Conservation (phyloP, 2,113 vertebrate species). For the Aspiorhynchus laticeps region DNA sequence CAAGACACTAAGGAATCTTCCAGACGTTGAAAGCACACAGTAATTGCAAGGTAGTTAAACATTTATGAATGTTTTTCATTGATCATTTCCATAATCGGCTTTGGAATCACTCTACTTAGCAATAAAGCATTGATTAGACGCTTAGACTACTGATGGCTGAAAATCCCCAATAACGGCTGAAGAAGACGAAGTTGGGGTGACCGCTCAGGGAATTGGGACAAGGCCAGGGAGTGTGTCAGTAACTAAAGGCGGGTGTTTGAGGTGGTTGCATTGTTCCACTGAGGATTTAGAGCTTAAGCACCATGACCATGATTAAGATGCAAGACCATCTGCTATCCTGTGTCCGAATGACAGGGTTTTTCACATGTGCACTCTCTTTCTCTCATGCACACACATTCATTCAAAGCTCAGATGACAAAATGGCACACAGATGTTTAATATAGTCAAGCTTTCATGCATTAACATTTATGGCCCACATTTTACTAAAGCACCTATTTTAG, state of each 20-base stretch:
- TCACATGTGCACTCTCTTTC: not conserved
- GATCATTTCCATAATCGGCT: not conserved
- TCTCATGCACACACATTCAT: not conserved
- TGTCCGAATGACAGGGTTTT: constrained; percentile 22
- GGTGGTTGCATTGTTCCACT: constrained; percentile 46
- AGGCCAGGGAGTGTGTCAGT: not conserved
- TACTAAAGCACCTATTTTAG: not conserved
- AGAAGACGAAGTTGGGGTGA: not conserved
- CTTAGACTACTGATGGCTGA: not conserved
- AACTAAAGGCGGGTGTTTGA: not conserved
- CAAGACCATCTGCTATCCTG: constrained; percentile 54
- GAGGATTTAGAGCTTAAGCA: constrained; percentile 54
- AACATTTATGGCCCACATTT: not conserved
- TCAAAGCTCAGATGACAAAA: not conserved
- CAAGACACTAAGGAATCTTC: not conserved
- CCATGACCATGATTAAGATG: constrained; percentile 53
- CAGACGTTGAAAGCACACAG: not conserved
- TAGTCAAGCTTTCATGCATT: not conserved
- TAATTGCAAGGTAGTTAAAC: not conserved
- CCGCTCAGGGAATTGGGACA: not conserved
- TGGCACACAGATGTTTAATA: not conserved
- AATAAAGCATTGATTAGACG: not conserved
- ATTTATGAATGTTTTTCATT: not conserved
- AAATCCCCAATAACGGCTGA: constrained; percentile 9
- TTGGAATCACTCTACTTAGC: not conserved